phyloP scores from a whole-genome alignment of 2,797 vertebrate species.

The Paratrypauchen microcephalus region DNA sequence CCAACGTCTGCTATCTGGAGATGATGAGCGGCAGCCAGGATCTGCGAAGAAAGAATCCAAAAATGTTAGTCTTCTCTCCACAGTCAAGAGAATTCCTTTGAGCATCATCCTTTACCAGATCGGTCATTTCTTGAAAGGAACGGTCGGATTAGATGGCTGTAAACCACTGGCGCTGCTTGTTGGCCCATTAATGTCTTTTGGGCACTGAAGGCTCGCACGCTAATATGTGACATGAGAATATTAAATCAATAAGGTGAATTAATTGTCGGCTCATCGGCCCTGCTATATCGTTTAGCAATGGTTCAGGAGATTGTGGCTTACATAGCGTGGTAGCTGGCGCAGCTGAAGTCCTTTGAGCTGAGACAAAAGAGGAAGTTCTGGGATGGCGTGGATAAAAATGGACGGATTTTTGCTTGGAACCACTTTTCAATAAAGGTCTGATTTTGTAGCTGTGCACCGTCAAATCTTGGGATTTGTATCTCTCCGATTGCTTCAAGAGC shows the following conservation, averaged over 20 bases:
- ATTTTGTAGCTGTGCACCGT: slow-evolving; percentile 28
- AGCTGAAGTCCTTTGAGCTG: too few relatives aligned
- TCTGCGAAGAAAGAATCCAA: too few relatives aligned
- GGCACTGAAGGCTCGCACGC: slow-evolving; percentile 23
- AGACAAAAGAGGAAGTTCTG: slow-evolving; percentile 50
- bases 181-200: slow-evolving; percentile 28
- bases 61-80: too few relatives aligned
- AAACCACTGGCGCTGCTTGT: not conserved
- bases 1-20: too few relatives aligned
- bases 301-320: slow-evolving; percentile 29
- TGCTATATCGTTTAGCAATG: not conserved
- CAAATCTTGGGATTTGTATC: slow-evolving; percentile 40
- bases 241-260: slow-evolving; percentile 3
- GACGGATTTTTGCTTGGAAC: slow-evolving; percentile 41
- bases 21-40: too few relatives aligned
- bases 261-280: too few relatives aligned
- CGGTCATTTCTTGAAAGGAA: too few relatives aligned
- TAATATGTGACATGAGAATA: slow-evolving; percentile 16
- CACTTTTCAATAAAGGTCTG: slow-evolving; percentile 26
- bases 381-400: slow-evolving; percentile 48
- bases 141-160: too few relatives aligned
- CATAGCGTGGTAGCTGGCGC: slow-evolving; percentile 24
- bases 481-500: slow-evolving; percentile 57
- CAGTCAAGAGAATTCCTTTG: too few relatives aligned
- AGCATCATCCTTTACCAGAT: too few relatives aligned